Percentiles rank a stretch among this genome's conserved stretches.
Conservation (phyloP, 2,888 invertebrate species). For the Pristionchus mayeri region DNA sequence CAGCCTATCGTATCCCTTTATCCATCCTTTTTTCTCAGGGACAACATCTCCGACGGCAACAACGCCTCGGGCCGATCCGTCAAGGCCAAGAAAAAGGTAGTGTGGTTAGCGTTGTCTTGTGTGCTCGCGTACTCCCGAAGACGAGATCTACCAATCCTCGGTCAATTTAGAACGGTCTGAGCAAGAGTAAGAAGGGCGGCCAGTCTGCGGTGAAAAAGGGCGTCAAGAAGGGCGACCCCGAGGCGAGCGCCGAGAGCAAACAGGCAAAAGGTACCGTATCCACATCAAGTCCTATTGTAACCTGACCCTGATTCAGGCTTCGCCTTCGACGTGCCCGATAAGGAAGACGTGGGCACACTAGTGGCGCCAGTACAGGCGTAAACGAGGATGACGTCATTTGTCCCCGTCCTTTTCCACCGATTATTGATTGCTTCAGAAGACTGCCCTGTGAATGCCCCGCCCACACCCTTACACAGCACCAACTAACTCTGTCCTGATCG, state of each 20-base stretch:
- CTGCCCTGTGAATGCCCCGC: not conserved
- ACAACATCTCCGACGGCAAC: slow-evolving; percentile 21
- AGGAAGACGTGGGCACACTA: slow-evolving; percentile 30
- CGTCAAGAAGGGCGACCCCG: slow-evolving; percentile 3
- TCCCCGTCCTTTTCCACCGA: not conserved
- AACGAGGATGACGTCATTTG: not conserved
- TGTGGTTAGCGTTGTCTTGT: too few species aligned
- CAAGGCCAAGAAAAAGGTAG: slow-evolving; percentile 39
- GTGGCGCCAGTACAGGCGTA: not conserved
- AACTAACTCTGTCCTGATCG: slow-evolving; percentile 36
- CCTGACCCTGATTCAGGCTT: slow-evolving; percentile 7
- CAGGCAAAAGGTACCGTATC: slow-evolving; percentile 2
- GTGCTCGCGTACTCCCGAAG: too few species aligned
- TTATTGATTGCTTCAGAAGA: not conserved
- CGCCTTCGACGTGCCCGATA: slow-evolving; percentile 14
- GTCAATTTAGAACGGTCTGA: not conserved
- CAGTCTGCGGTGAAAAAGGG: not conserved
- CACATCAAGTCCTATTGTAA: not conserved
- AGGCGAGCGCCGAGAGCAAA: slow-evolving; percentile 16
- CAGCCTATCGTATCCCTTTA: not conserved
- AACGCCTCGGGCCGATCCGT: slow-evolving; percentile 12
- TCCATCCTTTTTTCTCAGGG: not conserved
- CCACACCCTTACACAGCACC: not conserved
- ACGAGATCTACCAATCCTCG: not conserved
- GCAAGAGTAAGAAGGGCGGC: slow-evolving; percentile 35